A percentile compares a stretch with the other conserved stretches of the same genome.
Conservation (phyloP, 1,140 invertebrate genomes). For the Atta texana region DNA sequence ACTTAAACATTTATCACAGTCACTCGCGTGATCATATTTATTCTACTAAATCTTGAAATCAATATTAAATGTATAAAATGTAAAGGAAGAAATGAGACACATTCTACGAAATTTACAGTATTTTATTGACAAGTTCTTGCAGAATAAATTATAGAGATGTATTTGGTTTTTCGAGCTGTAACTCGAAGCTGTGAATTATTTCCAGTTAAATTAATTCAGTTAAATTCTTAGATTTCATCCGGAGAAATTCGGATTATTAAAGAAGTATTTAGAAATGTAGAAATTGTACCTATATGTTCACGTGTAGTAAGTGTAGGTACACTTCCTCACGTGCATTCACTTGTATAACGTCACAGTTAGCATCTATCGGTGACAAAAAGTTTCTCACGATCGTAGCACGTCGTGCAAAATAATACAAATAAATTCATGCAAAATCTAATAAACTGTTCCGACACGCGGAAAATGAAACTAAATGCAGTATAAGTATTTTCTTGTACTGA, state of each 20-base stretch:
- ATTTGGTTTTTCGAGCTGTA: constrained; percentile 37
- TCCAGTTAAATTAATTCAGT: background rate
- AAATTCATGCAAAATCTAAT: constrained; percentile 14
- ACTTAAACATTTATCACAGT: constrained; percentile 24
- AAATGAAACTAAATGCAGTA: constrained; percentile 47
- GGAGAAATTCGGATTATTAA: constrained; percentile 21
- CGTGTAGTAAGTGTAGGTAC: background rate
- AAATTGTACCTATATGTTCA: constrained; percentile 24
- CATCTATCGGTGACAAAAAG: constrained; percentile 22
- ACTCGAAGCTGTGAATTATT: constrained; percentile 23
- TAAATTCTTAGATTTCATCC: constrained; percentile 4
- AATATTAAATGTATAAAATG: background rate
- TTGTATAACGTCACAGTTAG: background rate
- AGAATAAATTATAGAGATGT: constrained; percentile 54
- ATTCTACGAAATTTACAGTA: constrained; percentile 12
- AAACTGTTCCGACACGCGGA: background rate
- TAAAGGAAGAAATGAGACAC: background rate
- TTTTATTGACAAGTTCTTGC: constrained; percentile 43
- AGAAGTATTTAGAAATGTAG: background rate
- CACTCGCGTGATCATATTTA: constrained; percentile 15
- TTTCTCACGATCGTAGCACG: background rate
- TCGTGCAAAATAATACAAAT: constrained; percentile 16
- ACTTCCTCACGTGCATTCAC: background rate
- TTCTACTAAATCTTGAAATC: constrained; percentile 25
- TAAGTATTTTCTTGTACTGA: constrained; percentile 48